These are phyloP conservation scores for Coregonus clupeaformis DNA, from an alignment of 2,113 vertebrate genomes.

Conservation along the genomic window DNA sequence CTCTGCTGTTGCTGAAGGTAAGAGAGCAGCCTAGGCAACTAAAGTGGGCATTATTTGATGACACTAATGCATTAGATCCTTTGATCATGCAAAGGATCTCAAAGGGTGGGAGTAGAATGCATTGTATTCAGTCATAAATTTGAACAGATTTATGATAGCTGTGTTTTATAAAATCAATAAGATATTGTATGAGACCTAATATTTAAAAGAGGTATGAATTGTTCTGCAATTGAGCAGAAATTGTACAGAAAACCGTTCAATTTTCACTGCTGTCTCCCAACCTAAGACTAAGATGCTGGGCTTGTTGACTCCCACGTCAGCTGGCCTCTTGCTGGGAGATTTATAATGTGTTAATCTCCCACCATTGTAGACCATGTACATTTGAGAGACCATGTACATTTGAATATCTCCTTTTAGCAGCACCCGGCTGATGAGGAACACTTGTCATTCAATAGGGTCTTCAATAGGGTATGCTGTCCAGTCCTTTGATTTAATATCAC, in stretches of 20 bases:
- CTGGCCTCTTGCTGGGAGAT: not conserved
- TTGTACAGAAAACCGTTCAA: too few relatives aligned
- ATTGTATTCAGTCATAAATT: not conserved
- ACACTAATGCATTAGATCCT: not conserved
- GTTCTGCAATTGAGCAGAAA: too few relatives aligned
- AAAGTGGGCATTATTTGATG: not conserved
- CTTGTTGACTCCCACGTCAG: not conserved
- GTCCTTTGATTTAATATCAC: not conserved
- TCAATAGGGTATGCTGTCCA: too few relatives aligned
- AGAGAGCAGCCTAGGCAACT: constrained; percentile 26
- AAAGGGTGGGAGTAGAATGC: too few relatives aligned
- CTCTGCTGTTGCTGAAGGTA: constrained; percentile 62
- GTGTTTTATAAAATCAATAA: too few relatives aligned
- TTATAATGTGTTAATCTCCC: not conserved
- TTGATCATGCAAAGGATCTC: not conserved
- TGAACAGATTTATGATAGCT: not conserved
- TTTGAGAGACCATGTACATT: not conserved
- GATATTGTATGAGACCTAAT: too few relatives aligned
- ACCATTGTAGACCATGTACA: too few relatives aligned
- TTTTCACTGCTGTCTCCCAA: not conserved
- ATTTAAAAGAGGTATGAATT: too few relatives aligned
- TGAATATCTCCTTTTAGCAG: not conserved
- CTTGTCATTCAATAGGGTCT: too few relatives aligned
- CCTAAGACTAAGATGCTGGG: not conserved
- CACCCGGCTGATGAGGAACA: not conserved